Percentiles rank a stretch among this genome's conserved stretches.
phyloP scores from a whole-genome alignment of 2,113 vertebrate species.

The Cynopterus brachyotis region DNA sequence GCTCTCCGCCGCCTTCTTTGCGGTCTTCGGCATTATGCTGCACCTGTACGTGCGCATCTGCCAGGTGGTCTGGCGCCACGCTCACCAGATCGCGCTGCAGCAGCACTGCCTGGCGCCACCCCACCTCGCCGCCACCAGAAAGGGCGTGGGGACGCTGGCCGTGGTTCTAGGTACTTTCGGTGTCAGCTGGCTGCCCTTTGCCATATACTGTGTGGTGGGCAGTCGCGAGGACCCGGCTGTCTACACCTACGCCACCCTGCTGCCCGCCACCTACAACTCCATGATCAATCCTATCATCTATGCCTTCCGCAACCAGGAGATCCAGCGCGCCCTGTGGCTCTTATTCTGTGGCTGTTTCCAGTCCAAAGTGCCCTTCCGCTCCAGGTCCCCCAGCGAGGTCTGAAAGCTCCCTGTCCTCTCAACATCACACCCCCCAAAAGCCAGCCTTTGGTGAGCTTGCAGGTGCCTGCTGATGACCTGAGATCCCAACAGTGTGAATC shows the following conservation, averaged over 20 bases:
- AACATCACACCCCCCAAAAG: conserved; percentile 45
- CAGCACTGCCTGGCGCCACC: conserved; percentile 96
- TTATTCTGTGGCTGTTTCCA: conserved; percentile 96
- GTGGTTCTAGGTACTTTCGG: conserved; percentile 97
- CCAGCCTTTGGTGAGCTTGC: conserved; percentile 83
- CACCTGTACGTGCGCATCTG: conserved; percentile 97
- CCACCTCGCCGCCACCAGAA: conserved; percentile 95
- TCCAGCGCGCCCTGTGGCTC: conserved; percentile 95
- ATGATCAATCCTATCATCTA: conserved; percentile 99
- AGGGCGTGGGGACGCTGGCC: conserved; percentile 95
- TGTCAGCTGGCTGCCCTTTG: conserved; percentile 97
- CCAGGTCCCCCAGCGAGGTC: conserved; percentile 97
- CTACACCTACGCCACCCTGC: conserved; percentile 96
- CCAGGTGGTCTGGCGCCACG: conserved; percentile 96
- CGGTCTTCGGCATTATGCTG: conserved; percentile 94
- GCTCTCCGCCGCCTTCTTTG: conserved; percentile 92
- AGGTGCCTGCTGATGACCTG: conserved; percentile 84
- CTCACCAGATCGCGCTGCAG: conserved; percentile 98
- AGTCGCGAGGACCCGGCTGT: conserved; percentile 91
- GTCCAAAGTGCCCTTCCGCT: conserved; percentile 91
- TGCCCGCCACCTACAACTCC: conserved; percentile 98
- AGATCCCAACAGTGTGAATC: conserved; percentile 45
- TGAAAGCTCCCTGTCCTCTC: conserved; percentile 78
- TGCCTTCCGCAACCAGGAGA: conserved; percentile 97
- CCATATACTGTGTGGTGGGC: conserved; percentile 96